Conservation (phyloP, 53 echinoderm and acorn worm species). For the Arbacia lixula region DNA sequence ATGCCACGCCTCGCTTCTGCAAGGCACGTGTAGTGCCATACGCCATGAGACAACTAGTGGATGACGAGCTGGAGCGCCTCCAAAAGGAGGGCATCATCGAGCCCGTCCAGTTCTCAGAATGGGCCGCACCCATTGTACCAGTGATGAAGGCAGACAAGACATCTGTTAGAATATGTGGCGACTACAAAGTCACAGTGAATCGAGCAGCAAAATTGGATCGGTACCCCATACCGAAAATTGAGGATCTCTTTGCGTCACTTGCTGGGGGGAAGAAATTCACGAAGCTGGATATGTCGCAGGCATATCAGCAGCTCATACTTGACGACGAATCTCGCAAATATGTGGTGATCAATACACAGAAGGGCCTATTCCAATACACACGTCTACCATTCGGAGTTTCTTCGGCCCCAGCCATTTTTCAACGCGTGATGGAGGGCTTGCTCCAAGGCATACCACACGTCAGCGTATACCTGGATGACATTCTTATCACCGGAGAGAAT, state of each 20-base stretch:
- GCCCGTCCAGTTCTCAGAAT: too few relatives aligned
- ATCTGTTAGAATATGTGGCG: conserved; percentile 63
- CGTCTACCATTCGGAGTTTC: conserved; percentile 56
- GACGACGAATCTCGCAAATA: conserved; percentile 61
- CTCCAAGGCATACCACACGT: conserved; percentile 50
- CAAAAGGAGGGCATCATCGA: too few relatives aligned
- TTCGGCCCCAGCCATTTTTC: conserved; percentile 5
- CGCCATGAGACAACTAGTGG: too few relatives aligned
- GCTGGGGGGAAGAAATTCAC: conserved; percentile 61
- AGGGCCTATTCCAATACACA: conserved; percentile 62
- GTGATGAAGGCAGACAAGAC: conserved; percentile 35
- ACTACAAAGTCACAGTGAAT: conserved; percentile 62
- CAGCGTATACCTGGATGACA: conserved; percentile 62
- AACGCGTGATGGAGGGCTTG: conserved; percentile 6
- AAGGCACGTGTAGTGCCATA: too few relatives aligned
- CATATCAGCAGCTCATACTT: conserved; percentile 63
- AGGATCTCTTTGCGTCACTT: conserved; percentile 65
- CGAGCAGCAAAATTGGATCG: conserved; percentile 39
- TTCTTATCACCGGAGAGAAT: conserved; percentile 62
- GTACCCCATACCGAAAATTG: conserved; percentile 64
- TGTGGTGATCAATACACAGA: conserved; percentile 60
- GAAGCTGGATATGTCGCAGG: conserved; percentile 73
- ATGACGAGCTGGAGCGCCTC: too few relatives aligned
- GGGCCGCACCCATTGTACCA: too few relatives aligned
- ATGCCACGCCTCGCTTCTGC: too few relatives aligned